Conservation (phyloP, 2,888 invertebrate species). For the Bombyx huttoni region DNA sequence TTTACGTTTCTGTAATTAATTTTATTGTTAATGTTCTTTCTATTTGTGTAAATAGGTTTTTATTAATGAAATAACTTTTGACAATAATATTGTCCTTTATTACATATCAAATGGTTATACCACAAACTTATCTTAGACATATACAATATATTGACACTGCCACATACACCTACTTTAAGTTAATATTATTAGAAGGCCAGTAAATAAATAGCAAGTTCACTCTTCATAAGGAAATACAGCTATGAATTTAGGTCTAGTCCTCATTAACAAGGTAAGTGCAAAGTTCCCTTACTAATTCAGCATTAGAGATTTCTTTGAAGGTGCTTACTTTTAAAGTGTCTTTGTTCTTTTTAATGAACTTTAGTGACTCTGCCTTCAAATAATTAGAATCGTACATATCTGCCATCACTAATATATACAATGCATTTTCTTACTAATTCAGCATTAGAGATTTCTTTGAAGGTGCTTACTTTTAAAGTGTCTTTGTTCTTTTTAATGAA, state of each 20-base stretch:
- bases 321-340: conserved; percentile 25
- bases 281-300: conserved; percentile 36
- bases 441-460: conserved; percentile 40
- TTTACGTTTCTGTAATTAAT: neutral
- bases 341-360: conserved; percentile 45
- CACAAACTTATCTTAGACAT: neutral
- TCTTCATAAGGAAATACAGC: neutral
- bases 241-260: neutral
- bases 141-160: neutral
- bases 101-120: neutral
- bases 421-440: conserved; percentile 35
- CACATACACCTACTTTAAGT: neutral
- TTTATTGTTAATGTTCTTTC: neutral
- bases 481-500: conserved; percentile 43
- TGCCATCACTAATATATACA: conserved; percentile 42
- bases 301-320: conserved; percentile 43
- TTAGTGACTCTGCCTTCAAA: conserved; percentile 38
- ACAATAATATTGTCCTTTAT: conserved; percentile 2
- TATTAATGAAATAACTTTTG: conserved; percentile 6
- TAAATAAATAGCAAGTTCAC: neutral
- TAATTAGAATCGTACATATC: conserved; percentile 45
- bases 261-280: conserved; percentile 32
- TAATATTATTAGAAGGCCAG: too few species aligned
- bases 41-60: conserved; percentile 4
- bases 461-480: conserved; percentile 27